phyloP scores from a whole-genome alignment of 2,113 vertebrate species.

The Paratilapia polleni region DNA sequence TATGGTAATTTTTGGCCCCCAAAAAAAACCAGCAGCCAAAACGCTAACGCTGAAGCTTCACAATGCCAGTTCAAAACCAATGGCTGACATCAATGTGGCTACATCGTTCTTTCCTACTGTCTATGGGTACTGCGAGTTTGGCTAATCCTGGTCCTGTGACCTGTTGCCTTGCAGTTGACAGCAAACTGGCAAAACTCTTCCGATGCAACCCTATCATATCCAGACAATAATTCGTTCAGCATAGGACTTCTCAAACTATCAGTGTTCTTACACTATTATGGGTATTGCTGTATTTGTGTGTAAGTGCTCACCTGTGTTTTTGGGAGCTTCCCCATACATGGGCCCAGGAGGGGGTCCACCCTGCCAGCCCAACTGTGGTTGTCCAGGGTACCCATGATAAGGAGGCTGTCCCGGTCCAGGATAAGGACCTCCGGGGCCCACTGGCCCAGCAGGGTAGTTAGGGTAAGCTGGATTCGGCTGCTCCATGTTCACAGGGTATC shows the following conservation, averaged over 20 bases:
- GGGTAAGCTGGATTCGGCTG: constrained; percentile 80
- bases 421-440: constrained; percentile 83
- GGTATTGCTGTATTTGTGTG: neutral
- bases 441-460: constrained; percentile 79
- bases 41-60: no score
- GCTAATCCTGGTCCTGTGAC: neutral
- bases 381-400: constrained; percentile 79
- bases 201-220: neutral
- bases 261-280: neutral
- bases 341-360: constrained; percentile 85
- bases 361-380: constrained; percentile 89
- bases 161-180: no score
- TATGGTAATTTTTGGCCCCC: neutral
- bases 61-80: neutral
- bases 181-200: neutral
- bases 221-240: neutral
- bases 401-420: constrained; percentile 72
- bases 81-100: neutral
- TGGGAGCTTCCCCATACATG: constrained; percentile 87
- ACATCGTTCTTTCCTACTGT: neutral
- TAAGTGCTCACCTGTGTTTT: constrained; percentile 89
- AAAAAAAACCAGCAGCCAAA: neutral
- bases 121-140: neutral
- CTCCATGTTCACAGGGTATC: constrained; percentile 75
- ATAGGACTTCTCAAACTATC: neutral